Conservation (phyloP, 2,797 vertebrate genomes). For the Esox lucius region DNA sequence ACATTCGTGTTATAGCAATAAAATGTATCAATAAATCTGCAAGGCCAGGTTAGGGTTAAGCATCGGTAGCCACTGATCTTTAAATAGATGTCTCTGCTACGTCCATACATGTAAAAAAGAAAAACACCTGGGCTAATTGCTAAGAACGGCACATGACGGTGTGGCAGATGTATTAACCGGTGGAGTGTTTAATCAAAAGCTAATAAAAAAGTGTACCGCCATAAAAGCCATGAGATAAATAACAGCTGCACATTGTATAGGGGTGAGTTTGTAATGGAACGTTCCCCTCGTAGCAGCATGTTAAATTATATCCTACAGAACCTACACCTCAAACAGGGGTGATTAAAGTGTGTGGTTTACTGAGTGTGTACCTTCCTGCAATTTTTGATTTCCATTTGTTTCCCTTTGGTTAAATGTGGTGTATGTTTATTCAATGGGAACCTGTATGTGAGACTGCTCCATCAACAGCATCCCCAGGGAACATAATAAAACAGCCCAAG, state of each 20-base stretch:
- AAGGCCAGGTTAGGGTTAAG: slow-evolving; percentile 15
- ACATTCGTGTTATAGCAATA: slow-evolving; percentile 13
- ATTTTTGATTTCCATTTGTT: neutral
- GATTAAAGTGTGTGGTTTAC: slow-evolving; percentile 36
- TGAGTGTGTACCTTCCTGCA: slow-evolving; percentile 5
- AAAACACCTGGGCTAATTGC: neutral
- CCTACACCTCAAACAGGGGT: slow-evolving; percentile 12
- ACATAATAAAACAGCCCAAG: neutral
- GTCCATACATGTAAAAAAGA: slow-evolving; percentile 25
- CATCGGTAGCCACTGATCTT: neutral
- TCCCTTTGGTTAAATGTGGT: neutral
- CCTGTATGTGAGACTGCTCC: neutral
- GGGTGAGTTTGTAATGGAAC: slow-evolving; percentile 42
- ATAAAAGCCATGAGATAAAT: slow-evolving; percentile 39
- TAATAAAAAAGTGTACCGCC: slow-evolving; percentile 58
- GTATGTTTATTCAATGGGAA: neutral
- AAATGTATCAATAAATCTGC: neutral
- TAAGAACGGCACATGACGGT: slow-evolving; percentile 16
- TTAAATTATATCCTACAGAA: neutral
- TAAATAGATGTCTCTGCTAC: neutral
- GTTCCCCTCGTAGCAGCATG: slow-evolving; percentile 42
- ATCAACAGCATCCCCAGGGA: neutral
- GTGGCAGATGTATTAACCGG: slow-evolving; percentile 44
- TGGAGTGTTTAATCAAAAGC: slow-evolving; percentile 57
- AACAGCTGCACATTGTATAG: slow-evolving; percentile 40